Evolutionary conservation across 2,888 invertebrate genomes (phyloP).

Genomic region (Poecilobothrus nobilitatus): DNA sequence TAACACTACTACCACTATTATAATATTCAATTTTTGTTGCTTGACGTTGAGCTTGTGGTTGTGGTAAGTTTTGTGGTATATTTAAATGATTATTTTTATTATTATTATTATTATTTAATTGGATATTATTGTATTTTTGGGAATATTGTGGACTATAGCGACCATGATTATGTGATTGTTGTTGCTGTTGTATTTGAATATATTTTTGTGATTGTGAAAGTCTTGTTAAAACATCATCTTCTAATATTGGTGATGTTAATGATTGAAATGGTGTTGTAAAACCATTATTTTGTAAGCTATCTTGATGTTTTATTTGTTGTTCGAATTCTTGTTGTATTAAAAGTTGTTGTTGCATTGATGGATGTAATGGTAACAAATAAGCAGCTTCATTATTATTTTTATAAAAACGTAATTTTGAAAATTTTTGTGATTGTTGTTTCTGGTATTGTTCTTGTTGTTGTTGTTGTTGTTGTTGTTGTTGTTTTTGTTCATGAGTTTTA

Average conservation of each 20-base stretch:
- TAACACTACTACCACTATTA: conserved; percentile 2
- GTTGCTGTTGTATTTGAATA: conserved; percentile 20
- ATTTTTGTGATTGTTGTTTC: not conserved
- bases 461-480: not conserved
- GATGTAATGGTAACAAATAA: not conserved
- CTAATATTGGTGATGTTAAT: not conserved
- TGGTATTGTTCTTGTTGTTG: not conserved
- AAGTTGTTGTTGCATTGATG: conserved; percentile 11
- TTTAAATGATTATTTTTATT: not conserved
- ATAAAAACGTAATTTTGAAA: not conserved
- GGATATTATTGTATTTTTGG: not conserved
- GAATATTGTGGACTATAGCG: not conserved
- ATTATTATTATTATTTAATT: not conserved
- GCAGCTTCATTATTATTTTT: not conserved
- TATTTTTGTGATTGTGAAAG: not conserved
- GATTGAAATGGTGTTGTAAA: conserved; percentile 6
- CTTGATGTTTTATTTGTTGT: conserved; percentile 2
- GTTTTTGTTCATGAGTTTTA: too few relatives aligned
- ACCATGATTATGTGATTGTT: conserved; percentile 12
- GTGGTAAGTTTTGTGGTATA: not conserved
- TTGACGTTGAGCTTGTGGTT: conserved; percentile 10
- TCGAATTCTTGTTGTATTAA: conserved; percentile 2
- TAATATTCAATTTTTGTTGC: conserved; percentile 5
- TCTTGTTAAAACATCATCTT: not conserved
- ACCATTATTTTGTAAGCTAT: not conserved